Evolutionary conservation across 2,113 vertebrate genomes (phyloP).

Genomic region (Pycnonotus jocosus): DNA sequence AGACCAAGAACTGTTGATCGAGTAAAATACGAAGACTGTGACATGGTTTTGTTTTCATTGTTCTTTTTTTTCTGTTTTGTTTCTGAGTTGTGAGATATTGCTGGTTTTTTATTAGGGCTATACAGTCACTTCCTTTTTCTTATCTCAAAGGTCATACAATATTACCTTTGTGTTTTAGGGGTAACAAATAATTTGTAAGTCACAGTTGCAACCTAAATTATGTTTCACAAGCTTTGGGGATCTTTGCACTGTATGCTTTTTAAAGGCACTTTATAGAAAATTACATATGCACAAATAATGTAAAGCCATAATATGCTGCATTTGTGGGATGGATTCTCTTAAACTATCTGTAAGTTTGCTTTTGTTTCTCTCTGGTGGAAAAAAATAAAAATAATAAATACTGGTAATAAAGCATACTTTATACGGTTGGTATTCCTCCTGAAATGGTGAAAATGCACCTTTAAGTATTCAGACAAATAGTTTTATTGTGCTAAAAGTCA

Average conservation of each 20-base stretch:
- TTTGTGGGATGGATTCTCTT: background rate
- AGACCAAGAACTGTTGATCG: background rate
- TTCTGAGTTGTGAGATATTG: background rate
- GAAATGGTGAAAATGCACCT: background rate
- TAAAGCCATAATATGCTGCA: background rate
- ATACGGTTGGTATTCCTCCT: background rate
- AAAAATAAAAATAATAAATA: background rate
- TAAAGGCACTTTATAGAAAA: background rate
- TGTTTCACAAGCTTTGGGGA: background rate
- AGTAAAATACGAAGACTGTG: background rate
- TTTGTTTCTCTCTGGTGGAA: background rate
- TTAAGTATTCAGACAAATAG: background rate
- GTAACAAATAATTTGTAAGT: background rate
- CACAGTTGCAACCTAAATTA: background rate
- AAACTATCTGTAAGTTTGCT: background rate
- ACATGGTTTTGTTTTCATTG: background rate
- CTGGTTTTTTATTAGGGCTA: background rate
- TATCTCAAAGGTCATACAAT: background rate
- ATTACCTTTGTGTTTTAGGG: background rate
- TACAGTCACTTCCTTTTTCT: background rate
- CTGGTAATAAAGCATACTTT: background rate
- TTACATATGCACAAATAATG: background rate
- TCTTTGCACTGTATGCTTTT: background rate
- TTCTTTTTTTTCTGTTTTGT: background rate
- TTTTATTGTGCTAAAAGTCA: background rate